These are phyloP conservation scores for Atethmia centrago DNA, from an alignment of 2,888 invertebrate species.

Conservation along the genomic window DNA sequence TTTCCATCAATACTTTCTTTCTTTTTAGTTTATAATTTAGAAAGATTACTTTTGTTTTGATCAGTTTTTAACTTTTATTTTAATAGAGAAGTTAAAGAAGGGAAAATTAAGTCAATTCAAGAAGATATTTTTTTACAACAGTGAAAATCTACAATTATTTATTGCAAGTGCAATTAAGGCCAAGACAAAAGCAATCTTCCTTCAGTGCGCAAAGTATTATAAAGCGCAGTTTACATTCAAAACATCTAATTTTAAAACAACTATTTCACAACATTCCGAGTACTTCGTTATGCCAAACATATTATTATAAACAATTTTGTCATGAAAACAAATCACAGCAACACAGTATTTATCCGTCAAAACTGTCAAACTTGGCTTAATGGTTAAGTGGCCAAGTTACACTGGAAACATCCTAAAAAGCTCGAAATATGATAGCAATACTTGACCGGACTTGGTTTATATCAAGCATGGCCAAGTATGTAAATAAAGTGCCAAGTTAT, in stretches of 20 bases:
- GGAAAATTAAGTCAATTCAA: slow-evolving; percentile 5
- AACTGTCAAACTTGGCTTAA: slow-evolving; percentile 35
- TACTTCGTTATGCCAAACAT: slow-evolving; percentile 60
- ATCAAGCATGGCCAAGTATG: slow-evolving; percentile 34
- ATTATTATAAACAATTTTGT: slow-evolving; percentile 58
- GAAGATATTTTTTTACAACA: slow-evolving; percentile 27
- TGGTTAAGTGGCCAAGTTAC: slow-evolving; percentile 31
- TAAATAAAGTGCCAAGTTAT: slow-evolving; percentile 18
- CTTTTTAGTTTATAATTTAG: slow-evolving; percentile 33
- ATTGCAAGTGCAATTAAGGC: neutral
- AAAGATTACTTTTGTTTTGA: slow-evolving; percentile 51
- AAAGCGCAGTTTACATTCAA: slow-evolving; percentile 56
- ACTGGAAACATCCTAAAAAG: slow-evolving; percentile 29
- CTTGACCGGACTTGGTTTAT: slow-evolving; percentile 43
- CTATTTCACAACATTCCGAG: slow-evolving; percentile 71
- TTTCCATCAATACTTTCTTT: slow-evolving; percentile 52
- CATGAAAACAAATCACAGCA: slow-evolving; percentile 65
- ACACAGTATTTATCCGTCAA: slow-evolving; percentile 47
- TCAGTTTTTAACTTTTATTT: neutral
- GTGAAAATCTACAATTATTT: neutral
- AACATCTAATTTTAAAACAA: slow-evolving; percentile 67
- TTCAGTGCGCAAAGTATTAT: slow-evolving; percentile 48
- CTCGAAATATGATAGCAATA: slow-evolving; percentile 27
- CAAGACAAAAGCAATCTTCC: slow-evolving; percentile 53
- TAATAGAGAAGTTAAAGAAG: neutral